Evolutionary conservation across 2,113 vertebrate species (phyloP).

Genomic region (Sisor rabdophorus): DNA sequence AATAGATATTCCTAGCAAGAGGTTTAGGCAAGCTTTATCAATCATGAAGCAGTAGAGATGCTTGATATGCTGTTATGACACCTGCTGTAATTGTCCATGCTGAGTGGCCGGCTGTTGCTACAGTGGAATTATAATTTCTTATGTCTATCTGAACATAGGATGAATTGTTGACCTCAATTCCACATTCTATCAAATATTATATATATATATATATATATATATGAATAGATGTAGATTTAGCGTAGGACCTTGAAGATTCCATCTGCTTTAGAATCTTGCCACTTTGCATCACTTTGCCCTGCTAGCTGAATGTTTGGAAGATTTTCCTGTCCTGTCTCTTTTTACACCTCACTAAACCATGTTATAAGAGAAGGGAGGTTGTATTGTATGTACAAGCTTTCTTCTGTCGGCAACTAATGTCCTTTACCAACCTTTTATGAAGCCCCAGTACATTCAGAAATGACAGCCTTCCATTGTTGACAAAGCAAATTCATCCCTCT

Average conservation of each 20-base stretch:
- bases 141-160: conserved; percentile 21
- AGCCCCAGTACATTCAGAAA: background rate
- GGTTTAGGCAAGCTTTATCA: conserved; percentile 61
- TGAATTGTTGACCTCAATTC: conserved; percentile 12
- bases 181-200: background rate
- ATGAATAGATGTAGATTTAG: conserved; percentile 53
- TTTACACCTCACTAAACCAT: conserved; percentile 46
- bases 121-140: conserved; percentile 47
- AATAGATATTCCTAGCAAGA: conserved; percentile 55
- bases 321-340: conserved; percentile 48
- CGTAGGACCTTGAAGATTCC: conserved; percentile 51
- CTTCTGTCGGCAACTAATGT: conserved; percentile 8
- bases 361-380: conserved; percentile 34
- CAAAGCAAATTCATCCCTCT: background rate
- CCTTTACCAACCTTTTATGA: background rate
- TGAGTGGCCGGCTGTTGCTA: conserved; percentile 30
- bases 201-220: no score
- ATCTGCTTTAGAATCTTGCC: conserved; percentile 60
- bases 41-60: conserved; percentile 55
- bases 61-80: conserved; percentile 53
- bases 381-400: conserved; percentile 30
- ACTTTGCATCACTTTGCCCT: conserved; percentile 54
- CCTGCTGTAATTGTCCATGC: conserved; percentile 54
- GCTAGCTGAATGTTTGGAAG: conserved; percentile 55
- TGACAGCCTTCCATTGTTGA: background rate